A percentile compares a stretch with the other conserved stretches of the same genome.
phyloP scores from a whole-genome alignment of 2,888 invertebrate species.

The Rotaria magnacalcarata region DNA sequence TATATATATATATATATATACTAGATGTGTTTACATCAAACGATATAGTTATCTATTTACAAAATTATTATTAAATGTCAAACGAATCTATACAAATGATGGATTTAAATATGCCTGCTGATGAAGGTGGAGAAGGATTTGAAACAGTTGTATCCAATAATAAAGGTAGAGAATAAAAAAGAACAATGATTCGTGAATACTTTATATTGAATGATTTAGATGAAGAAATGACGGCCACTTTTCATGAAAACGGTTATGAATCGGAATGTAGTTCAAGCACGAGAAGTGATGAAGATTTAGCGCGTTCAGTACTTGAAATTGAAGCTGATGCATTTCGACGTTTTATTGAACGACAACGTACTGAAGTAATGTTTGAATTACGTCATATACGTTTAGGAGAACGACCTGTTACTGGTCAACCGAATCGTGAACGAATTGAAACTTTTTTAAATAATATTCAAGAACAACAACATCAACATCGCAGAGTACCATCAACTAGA shows the following conservation, averaged over 20 bases:
- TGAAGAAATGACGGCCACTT: not conserved
- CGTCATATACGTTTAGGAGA: constrained; percentile 53
- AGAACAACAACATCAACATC: constrained; percentile 47
- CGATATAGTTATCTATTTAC: not conserved
- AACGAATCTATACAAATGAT: not conserved
- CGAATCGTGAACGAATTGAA: constrained; percentile 51
- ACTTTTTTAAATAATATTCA: constrained; percentile 52
- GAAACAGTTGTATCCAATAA: not conserved
- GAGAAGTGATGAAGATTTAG: not conserved
- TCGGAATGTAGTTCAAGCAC: not conserved
- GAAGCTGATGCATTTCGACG: constrained; percentile 20
- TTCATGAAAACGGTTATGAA: not conserved
- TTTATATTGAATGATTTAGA: not conserved
- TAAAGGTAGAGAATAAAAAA: not conserved
- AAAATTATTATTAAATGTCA: not conserved
- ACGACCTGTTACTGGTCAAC: constrained; percentile 54
- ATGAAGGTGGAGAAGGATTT: not conserved
- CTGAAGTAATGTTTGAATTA: constrained; percentile 56
- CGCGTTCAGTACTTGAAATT: not conserved
- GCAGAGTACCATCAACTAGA: not conserved
- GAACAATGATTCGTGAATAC: not conserved
- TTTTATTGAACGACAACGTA: constrained; percentile 47
- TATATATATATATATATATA: too few relatives aligned
- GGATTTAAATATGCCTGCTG: not conserved
- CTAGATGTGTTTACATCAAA: not conserved